Evolutionary conservation across 2,888 invertebrate species (phyloP).

Genomic region (Nemapogon koenigi): DNA sequence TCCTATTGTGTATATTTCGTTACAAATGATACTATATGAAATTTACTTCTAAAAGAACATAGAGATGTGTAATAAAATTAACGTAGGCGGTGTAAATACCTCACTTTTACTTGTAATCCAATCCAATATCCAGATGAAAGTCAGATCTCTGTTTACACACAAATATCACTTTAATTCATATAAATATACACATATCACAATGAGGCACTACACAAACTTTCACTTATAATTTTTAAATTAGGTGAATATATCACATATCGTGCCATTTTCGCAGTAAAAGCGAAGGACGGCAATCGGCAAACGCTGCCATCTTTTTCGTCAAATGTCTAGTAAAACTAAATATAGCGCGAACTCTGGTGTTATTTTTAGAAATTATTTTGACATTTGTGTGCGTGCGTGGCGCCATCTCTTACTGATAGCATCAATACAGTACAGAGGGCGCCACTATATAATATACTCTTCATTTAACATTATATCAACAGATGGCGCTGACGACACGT

Average conservation of each 20-base stretch:
- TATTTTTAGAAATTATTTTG: conserved; percentile 57
- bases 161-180: conserved; percentile 53
- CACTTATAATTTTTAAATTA: conserved; percentile 53
- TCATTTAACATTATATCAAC: too few species aligned
- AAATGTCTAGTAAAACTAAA: conserved; percentile 63
- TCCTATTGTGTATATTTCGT: neutral
- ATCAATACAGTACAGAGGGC: too few species aligned
- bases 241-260: conserved; percentile 60
- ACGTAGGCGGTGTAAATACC: conserved; percentile 58
- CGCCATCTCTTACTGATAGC: conserved; percentile 39
- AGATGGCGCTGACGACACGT: too few species aligned
- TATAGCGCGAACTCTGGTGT: conserved; percentile 65
- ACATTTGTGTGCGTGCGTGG: conserved; percentile 23
- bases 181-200: conserved; percentile 57
- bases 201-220: conserved; percentile 56
- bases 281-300: conserved; percentile 58
- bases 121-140: conserved; percentile 62
- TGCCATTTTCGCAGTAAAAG: conserved; percentile 60
- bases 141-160: conserved; percentile 54
- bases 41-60: neutral
- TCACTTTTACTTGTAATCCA: conserved; percentile 61
- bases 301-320: conserved; percentile 66
- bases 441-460: too few species aligned
- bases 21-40: neutral
- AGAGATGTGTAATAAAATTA: conserved; percentile 21